phyloP scores from a whole-genome alignment of 2,888 invertebrate species.

The Drosophila stalkeri region DNA sequence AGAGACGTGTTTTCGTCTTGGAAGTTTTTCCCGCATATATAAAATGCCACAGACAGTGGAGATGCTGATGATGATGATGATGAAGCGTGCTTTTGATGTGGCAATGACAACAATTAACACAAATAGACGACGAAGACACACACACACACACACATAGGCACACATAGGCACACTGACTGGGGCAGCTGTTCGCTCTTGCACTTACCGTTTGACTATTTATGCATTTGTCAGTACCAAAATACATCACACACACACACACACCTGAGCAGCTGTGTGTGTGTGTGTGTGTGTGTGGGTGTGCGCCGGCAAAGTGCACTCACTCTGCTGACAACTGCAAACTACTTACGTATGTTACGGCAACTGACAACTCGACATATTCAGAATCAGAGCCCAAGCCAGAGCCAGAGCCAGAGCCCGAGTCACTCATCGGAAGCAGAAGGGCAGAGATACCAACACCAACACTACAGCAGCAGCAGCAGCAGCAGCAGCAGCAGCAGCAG shows the following conservation, averaged over 20 bases:
- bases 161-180: conserved; percentile 3
- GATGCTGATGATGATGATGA: conserved; percentile 49
- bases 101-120: conserved; percentile 65
- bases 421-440: conserved; percentile 19
- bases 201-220: conserved; percentile 56
- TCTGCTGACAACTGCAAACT: conserved; percentile 77
- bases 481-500: conserved; percentile 27
- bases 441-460: conserved; percentile 17
- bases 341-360: conserved; percentile 75
- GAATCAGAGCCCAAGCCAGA: conserved; percentile 32
- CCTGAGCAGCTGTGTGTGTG: not conserved
- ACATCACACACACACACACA: conserved; percentile 13
- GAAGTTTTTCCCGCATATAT: conserved; percentile 3
- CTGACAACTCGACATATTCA: conserved; percentile 69
- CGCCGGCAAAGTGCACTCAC: conserved; percentile 71
- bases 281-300: conserved; percentile 10
- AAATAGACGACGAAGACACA: conserved; percentile 32
- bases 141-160: not conserved
- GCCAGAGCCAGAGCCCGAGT: conserved; percentile 17
- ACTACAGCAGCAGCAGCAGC: conserved; percentile 6
- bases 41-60: conserved; percentile 12
- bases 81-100: conserved; percentile 61
- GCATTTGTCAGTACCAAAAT: conserved; percentile 63
- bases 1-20: conserved; percentile 1
- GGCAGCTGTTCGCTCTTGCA: conserved; percentile 37